Evolutionary conservation across 2,888 invertebrate genomes (phyloP).

Genomic region (Craniophora ligustri): DNA sequence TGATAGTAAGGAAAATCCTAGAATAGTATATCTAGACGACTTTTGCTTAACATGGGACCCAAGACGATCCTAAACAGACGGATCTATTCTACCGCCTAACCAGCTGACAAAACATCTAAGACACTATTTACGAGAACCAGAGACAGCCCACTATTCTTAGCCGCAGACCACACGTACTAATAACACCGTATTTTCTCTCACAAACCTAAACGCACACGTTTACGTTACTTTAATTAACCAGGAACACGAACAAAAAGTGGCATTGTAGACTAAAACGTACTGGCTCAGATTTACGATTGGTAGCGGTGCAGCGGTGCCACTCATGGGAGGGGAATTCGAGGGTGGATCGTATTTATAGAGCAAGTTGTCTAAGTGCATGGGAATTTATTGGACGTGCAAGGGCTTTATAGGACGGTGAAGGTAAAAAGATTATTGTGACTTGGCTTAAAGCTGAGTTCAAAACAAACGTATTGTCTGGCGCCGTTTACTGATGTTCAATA

Average conservation of each 20-base stretch:
- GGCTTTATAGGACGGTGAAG: conserved; percentile 41
- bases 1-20: too few relatives aligned
- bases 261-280: conserved; percentile 42
- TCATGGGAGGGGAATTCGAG: conserved; percentile 69
- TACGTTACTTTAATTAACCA: conserved; percentile 55
- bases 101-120: conserved; percentile 13
- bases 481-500: too few relatives aligned
- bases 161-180: conserved; percentile 10
- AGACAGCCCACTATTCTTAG: conserved; percentile 27
- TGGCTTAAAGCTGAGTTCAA: too few relatives aligned
- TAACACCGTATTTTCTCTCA: conserved; percentile 1
- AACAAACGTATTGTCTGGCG: too few relatives aligned
- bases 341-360: conserved; percentile 70
- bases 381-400: conserved; percentile 49
- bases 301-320: conserved; percentile 40
- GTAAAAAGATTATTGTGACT: conserved; percentile 32
- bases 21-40: too few relatives aligned
- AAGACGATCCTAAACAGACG: neutral
- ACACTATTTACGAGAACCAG: conserved; percentile 9
- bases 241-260: conserved; percentile 45
- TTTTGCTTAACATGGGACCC: neutral
- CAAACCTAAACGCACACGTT: conserved; percentile 30
- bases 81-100: neutral
- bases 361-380: conserved; percentile 53
- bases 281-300: conserved; percentile 61